Evolutionary conservation across 2,888 invertebrate genomes (phyloP).

Genomic region (Yponomeuta plumbellus): DNA sequence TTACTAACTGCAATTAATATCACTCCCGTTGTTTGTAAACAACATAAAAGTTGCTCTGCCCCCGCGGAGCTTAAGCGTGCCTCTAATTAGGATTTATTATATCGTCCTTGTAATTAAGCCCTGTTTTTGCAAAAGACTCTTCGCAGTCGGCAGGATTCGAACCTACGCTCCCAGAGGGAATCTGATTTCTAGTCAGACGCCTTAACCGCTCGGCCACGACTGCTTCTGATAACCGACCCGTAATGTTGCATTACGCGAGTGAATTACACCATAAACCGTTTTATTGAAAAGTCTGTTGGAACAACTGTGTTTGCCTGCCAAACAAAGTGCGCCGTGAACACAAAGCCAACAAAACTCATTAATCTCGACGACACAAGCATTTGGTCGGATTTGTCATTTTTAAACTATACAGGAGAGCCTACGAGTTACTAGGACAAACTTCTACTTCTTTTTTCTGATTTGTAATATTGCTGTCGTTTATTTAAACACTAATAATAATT

Average conservation of each 20-base stretch:
- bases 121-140: not conserved
- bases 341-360: not conserved
- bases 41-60: constrained; percentile 14
- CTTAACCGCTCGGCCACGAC: constrained; percentile 84
- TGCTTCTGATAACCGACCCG: constrained; percentile 39
- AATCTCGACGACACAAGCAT: not conserved
- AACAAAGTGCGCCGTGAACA: not conserved
- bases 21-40: constrained; percentile 24
- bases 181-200: constrained; percentile 85
- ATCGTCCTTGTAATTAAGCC: not conserved
- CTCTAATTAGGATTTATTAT: constrained; percentile 37
- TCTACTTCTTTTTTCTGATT: too few species aligned
- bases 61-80: constrained; percentile 27
- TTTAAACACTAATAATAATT: too few species aligned
- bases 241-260: too few species aligned
- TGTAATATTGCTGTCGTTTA: too few species aligned
- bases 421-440: too few species aligned
- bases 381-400: too few species aligned
- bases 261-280: not conserved
- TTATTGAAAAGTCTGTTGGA: not conserved
- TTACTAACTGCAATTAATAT: constrained; percentile 35
- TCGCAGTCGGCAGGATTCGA: constrained; percentile 84
- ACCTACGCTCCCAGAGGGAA: constrained; percentile 86
- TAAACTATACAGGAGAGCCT: too few species aligned
- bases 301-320: not conserved